Base-by-base conservation (phyloP, 2,113 vertebrate genomes). In the Isichthys henryi region DNA sequence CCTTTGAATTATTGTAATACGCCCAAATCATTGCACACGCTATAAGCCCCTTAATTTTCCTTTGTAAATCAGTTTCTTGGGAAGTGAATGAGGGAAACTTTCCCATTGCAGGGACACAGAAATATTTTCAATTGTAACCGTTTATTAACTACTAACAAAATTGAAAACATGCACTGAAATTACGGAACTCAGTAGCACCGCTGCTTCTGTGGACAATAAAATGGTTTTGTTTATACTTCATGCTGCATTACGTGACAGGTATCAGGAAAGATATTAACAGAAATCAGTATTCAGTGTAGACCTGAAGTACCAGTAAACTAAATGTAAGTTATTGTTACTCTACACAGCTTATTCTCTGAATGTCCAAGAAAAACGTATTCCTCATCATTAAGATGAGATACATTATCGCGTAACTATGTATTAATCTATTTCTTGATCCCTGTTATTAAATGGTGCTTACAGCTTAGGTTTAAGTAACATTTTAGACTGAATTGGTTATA, bases 191-290 rank as follows among this genome's bases (percentile, higher is more conserved):
- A 15, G 6, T 3, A 58, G 17, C 31, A 48, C 21, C 23, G 11
- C 43, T 48, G 39, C 52, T 53, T 23, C n/a, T 43, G 9, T 83
- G 58, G 88, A 89, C 88, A 89, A 89, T 84, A 23, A n/a, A 66
- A 48, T 45, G 21, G 43, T 0, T 56, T 21, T 4, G 17, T 84
- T 84, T 89, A 31, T 58, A 50, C 23, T 46, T 48, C 9, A 45
- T 48, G 49, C 7, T 56, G 35, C 31, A 35, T 45, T 58, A 84
- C 2, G 27, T 58, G 31, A 83, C 53, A 17, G 31, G 27, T 31
- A 27, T 82, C 53, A 27, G 7, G 43, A 80, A 74, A 88, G 17
- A 48, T 70, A 19, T 62, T 45, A 56, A 48, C 46, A 27, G 7
- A 45, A 45, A 43, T 35, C 39, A 23, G 9, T 52, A 46, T 82